These are phyloP conservation scores for Sepioteuthis lessoniana DNA, from an alignment of 2,888 invertebrate species.

Conservation along the genomic window DNA sequence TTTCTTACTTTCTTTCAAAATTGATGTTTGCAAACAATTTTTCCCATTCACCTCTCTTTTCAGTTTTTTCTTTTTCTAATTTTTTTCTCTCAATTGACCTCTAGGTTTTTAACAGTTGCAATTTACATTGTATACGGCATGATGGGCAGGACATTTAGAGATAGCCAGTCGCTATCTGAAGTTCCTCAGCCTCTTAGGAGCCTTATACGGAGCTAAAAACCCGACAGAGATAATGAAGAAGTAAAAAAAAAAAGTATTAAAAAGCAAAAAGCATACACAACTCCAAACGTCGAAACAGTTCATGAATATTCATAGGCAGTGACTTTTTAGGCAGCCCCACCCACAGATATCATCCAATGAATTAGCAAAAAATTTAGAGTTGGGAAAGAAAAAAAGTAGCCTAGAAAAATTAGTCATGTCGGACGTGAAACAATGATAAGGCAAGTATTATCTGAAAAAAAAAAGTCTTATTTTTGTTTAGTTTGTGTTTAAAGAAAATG, in stretches of 20 bases:
- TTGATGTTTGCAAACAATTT: no score
- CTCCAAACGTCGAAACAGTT: not conserved
- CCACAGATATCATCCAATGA: not conserved
- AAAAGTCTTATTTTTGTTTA: no score
- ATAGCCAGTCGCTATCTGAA: not conserved
- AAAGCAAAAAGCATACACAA: not conserved
- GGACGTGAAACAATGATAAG: not conserved
- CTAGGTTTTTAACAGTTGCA: not conserved
- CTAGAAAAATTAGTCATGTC: not conserved
- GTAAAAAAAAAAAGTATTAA: not conserved
- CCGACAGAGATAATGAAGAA: not conserved
- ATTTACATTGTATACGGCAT: not conserved
- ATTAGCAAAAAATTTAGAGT: not conserved
- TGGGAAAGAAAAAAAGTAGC: not conserved
- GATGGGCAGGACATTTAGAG: not conserved
- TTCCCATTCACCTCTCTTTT: not conserved
- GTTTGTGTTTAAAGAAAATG: not conserved
- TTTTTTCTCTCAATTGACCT: not conserved
- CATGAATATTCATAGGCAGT: slow-evolving; percentile 4
- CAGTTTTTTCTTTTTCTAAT: not conserved
- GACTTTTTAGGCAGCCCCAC: slow-evolving; percentile 4
- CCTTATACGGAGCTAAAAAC: not conserved
- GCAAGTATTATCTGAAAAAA: not conserved
- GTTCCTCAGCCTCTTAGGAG: not conserved
- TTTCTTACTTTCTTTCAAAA: no score